phyloP scores from a whole-genome alignment of 2,797 vertebrate species.

The Malurus splendens region DNA sequence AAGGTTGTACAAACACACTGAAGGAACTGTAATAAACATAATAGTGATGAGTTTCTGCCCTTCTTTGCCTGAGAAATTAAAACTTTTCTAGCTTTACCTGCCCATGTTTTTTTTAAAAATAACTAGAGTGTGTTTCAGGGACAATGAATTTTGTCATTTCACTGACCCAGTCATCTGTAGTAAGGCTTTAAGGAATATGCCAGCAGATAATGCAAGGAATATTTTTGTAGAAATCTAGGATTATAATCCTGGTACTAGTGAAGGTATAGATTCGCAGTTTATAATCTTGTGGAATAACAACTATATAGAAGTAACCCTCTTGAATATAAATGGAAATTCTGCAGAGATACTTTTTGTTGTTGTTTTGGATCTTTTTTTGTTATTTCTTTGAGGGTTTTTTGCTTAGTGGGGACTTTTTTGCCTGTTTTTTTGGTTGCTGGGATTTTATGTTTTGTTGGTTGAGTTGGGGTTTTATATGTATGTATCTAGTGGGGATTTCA shows the following conservation, averaged over 20 bases:
- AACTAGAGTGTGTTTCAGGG: background rate
- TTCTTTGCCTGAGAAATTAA: background rate
- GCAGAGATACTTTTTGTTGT: background rate
- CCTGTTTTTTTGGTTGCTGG: fast-evolving
- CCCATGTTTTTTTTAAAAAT: background rate
- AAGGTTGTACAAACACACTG: background rate
- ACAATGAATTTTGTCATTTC: background rate
- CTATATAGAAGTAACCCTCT: background rate
- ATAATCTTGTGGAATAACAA: background rate
- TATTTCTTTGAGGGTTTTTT: fast-evolving
- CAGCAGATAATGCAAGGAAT: background rate
- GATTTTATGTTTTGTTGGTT: background rate
- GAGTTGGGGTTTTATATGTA: background rate
- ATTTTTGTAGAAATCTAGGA: background rate
- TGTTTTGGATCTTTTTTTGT: background rate
- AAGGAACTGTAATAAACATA: background rate
- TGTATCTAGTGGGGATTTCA: background rate
- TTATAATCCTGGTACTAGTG: background rate
- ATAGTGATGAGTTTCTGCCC: background rate
- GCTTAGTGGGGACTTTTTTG: background rate
- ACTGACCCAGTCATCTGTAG: background rate
- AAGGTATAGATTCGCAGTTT: background rate
- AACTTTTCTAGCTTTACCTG: background rate
- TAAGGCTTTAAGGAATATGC: background rate
- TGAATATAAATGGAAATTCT: background rate